A percentile compares a stretch with the other conserved stretches of the same genome.
Evolutionary conservation across 2,888 invertebrate species (phyloP).

Genomic region (Hypolimnas misippus): DNA sequence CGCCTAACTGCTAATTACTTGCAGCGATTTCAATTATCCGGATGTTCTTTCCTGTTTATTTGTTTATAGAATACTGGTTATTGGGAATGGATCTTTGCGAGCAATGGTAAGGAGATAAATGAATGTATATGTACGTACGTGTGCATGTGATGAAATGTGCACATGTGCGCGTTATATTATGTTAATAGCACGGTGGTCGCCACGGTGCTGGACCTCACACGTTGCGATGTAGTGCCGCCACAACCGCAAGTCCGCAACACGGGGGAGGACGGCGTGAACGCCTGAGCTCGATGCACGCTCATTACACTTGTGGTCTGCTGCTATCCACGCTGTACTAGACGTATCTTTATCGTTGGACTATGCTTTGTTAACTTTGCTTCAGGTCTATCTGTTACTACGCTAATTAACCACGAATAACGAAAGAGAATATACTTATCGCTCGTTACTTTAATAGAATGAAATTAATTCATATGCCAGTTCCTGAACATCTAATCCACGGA

Average conservation of each 20-base stretch:
- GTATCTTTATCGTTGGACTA: conserved; percentile 34
- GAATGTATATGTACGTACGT: neutral
- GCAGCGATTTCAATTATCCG: conserved; percentile 75
- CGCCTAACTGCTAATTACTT: conserved; percentile 76
- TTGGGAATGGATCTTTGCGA: conserved; percentile 7
- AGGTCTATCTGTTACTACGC: no score
- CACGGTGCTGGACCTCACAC: conserved; percentile 38
- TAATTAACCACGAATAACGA: no score
- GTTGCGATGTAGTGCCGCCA: conserved; percentile 25
- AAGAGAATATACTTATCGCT: no score
- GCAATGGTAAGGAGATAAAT: neutral
- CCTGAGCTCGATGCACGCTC: conserved; percentile 50
- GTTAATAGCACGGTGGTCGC: conserved; percentile 9
- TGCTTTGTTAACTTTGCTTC: no score
- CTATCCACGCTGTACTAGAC: conserved; percentile 51
- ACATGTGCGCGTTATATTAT: neutral
- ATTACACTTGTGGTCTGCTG: conserved; percentile 54
- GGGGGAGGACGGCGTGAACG: conserved; percentile 49
- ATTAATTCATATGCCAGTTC: no score
- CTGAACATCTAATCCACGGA: no score
- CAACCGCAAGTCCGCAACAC: conserved; percentile 58
- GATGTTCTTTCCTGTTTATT: conserved; percentile 43
- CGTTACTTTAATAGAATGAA: no score
- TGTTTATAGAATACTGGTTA: conserved; percentile 27
- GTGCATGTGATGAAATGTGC: neutral